Evolutionary conservation across 1,140 invertebrate genomes (phyloP).

Genomic region (Mamestra configurata): DNA sequence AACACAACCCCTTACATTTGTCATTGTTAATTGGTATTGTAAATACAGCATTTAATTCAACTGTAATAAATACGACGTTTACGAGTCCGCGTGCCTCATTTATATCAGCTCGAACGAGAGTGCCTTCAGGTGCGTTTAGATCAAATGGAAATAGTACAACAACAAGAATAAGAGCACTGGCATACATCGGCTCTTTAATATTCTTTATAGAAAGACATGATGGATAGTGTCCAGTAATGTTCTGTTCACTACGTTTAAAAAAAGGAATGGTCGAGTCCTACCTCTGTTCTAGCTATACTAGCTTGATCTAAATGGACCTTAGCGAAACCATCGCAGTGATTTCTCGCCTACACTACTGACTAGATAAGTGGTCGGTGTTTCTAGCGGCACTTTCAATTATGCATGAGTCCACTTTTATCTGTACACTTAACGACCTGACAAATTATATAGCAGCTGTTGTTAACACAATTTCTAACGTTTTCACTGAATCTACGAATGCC

Average conservation of each 20-base stretch:
- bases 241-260: neutral
- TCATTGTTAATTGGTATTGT: constrained; percentile 35
- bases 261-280: neutral
- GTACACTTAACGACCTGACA: constrained; percentile 63
- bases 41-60: constrained; percentile 25
- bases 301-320: constrained; percentile 17
- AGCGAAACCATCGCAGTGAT: constrained; percentile 22
- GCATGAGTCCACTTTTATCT: constrained; percentile 64
- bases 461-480: constrained; percentile 60
- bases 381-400: constrained; percentile 67
- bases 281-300: neutral
- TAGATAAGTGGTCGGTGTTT: constrained; percentile 44
- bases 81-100: constrained; percentile 19
- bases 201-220: neutral
- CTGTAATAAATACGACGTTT: constrained; percentile 32
- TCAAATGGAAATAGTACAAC: neutral
- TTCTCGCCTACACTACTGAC: constrained; percentile 34
- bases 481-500: constrained; percentile 46
- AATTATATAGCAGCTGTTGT: constrained; percentile 66
- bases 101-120: neutral
- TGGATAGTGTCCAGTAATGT: neutral
- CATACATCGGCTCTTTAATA: neutral
- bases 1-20: constrained; percentile 28
- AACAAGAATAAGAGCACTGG: neutral
- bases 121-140: constrained; percentile 10